Percentiles rank a stretch among this genome's conserved stretches.
phyloP scores from a whole-genome alignment of 2,888 invertebrate genomes.

The Caenorhabditis panamensis region DNA sequence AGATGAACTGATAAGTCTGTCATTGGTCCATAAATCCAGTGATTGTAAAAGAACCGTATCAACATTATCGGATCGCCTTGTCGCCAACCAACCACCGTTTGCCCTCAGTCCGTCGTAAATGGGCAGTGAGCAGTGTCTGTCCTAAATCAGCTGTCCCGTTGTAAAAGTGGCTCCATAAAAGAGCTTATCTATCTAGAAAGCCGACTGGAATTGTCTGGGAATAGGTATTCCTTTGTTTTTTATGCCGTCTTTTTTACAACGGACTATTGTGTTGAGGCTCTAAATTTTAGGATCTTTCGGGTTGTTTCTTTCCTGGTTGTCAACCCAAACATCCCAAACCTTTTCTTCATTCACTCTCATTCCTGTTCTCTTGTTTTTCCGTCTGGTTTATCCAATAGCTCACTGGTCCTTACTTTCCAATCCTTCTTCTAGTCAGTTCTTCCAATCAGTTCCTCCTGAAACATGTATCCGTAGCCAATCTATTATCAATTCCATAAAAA shows the following conservation, averaged over 20 bases:
- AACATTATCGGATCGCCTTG: constrained; percentile 11
- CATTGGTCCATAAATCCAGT: constrained; percentile 1
- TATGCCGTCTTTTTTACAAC: background rate
- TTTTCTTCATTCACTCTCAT: no score
- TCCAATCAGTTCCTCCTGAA: background rate
- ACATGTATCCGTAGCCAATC: background rate
- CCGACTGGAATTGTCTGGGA: background rate
- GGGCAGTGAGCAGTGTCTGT: background rate
- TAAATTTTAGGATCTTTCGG: background rate
- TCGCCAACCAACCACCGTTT: background rate
- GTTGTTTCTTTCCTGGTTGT: no score
- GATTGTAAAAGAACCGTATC: constrained; percentile 16
- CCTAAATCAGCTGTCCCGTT: background rate
- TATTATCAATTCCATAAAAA: no score
- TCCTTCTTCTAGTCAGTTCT: no score
- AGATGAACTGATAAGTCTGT: background rate
- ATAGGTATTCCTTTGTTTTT: no score
- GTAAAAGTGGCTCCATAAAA: background rate
- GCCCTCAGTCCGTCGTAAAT: background rate
- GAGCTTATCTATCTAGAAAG: background rate
- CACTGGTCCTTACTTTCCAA: no score
- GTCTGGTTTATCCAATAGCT: no score
- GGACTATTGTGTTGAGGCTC: background rate
- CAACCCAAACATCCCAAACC: no score
- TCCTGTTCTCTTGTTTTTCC: no score